Conservation (phyloP, 2,113 vertebrate genomes). For the Pangasianodon gigas region DNA sequence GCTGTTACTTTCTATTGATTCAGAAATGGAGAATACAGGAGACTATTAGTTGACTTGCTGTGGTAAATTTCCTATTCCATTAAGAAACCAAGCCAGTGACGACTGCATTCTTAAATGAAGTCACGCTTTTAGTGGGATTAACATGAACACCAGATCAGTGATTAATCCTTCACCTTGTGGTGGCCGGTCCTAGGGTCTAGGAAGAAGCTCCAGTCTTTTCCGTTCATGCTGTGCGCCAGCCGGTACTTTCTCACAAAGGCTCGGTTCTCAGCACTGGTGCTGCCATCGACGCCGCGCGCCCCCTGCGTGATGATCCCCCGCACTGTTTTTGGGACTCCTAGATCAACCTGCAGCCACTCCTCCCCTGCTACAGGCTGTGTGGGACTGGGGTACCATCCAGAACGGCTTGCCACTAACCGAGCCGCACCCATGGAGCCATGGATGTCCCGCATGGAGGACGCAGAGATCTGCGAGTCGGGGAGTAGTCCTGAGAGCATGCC, state of each 20-base stretch:
- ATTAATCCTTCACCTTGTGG: constrained; percentile 80
- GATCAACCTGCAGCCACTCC: constrained; percentile 95
- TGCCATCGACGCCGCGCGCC: constrained; percentile 88
- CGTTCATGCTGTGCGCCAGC: constrained; percentile 89
- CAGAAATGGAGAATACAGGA: constrained; percentile 33
- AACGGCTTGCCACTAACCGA: constrained; percentile 91
- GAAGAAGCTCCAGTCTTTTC: constrained; percentile 90
- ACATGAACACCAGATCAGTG: neutral
- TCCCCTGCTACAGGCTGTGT: constrained; percentile 87
- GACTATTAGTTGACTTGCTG: constrained; percentile 1
- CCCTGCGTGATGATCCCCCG: constrained; percentile 94
- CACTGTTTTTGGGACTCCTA: constrained; percentile 83
- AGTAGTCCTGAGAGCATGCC: constrained; percentile 95
- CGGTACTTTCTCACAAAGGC: constrained; percentile 96
- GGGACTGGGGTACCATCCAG: constrained; percentile 90
- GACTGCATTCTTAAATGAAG: neutral
- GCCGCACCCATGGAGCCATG: constrained; percentile 89
- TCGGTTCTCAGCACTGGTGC: constrained; percentile 83
- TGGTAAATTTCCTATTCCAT: constrained; percentile 6
- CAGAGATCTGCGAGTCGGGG: constrained; percentile 89
- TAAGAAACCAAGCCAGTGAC: neutral
- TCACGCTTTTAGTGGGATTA: neutral
- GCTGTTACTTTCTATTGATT: constrained; percentile 39
- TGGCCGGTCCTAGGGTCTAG: constrained; percentile 85
- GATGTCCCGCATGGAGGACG: constrained; percentile 91